Evolutionary conservation across 2,888 invertebrate genomes (phyloP).

Genomic region (Rhamnusium bicolor): DNA sequence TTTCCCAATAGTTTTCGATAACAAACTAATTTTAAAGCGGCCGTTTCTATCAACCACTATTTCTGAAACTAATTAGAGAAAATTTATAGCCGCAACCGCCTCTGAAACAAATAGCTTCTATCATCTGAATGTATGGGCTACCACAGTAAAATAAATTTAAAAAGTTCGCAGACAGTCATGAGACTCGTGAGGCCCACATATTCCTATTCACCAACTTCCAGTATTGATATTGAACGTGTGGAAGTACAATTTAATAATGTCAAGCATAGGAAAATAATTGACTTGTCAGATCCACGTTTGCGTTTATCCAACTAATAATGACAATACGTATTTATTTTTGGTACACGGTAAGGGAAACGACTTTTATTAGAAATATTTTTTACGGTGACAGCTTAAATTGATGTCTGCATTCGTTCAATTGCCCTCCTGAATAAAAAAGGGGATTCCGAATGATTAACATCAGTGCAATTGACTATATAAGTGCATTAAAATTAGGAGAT

Average conservation of each 20-base stretch:
- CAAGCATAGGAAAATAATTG: conserved; percentile 17
- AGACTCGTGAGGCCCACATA: conserved; percentile 23
- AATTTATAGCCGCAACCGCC: conserved; percentile 1
- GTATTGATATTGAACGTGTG: conserved; percentile 10
- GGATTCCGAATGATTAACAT: not conserved
- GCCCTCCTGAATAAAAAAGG: not conserved
- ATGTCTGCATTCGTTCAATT: not conserved
- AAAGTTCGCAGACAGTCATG: conserved; percentile 25
- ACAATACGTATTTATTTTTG: conserved; percentile 16
- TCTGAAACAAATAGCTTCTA: conserved; percentile 24
- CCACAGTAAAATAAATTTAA: conserved; percentile 18
- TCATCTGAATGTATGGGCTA: conserved; percentile 1
- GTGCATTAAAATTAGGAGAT: not conserved
- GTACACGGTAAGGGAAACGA: not conserved
- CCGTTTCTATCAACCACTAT: conserved; percentile 1
- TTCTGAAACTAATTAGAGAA: conserved; percentile 1
- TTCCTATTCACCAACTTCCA: conserved; percentile 20
- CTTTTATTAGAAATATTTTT: conserved; percentile 22
- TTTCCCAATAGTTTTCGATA: conserved; percentile 13
- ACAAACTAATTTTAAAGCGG: not conserved
- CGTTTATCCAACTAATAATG: conserved; percentile 2
- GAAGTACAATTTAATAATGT: conserved; percentile 28
- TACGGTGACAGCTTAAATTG: conserved; percentile 1
- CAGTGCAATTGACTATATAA: not conserved
- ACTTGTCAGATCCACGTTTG: conserved; percentile 27